phyloP scores from a whole-genome alignment of 2,113 vertebrate genomes.

The Chelonoidis abingdonii region DNA sequence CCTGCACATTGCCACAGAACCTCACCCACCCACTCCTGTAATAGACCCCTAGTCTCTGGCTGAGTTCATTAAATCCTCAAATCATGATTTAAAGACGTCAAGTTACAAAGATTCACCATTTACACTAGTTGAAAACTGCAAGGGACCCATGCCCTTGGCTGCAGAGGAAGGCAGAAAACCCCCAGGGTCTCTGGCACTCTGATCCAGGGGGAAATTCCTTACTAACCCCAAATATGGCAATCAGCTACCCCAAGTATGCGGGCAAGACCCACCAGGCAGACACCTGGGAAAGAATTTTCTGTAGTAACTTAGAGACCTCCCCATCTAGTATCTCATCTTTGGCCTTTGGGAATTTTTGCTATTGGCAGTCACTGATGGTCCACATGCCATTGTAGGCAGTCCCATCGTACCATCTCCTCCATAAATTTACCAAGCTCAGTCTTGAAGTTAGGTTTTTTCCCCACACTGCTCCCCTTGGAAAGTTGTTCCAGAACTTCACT shows the following conservation, averaged over 20 bases:
- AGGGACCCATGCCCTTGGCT: background rate
- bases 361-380: background rate
- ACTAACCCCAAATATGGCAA: background rate
- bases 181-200: background rate
- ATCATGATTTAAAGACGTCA: background rate
- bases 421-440: background rate
- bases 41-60: background rate
- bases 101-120: background rate
- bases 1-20: no score
- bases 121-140: background rate
- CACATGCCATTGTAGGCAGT: background rate
- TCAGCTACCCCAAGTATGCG: background rate
- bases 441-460: background rate
- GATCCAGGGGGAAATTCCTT: background rate
- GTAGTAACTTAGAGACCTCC: background rate
- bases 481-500: background rate
- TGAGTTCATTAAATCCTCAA: background rate
- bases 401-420: background rate
- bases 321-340: background rate
- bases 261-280: no score
- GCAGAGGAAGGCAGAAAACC: background rate
- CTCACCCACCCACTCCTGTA: background rate
- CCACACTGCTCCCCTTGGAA: background rate
- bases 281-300: background rate
- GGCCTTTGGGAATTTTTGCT: background rate